Conservation (phyloP, 2,113 vertebrate genomes). For the Sphyrna mokarran region DNA sequence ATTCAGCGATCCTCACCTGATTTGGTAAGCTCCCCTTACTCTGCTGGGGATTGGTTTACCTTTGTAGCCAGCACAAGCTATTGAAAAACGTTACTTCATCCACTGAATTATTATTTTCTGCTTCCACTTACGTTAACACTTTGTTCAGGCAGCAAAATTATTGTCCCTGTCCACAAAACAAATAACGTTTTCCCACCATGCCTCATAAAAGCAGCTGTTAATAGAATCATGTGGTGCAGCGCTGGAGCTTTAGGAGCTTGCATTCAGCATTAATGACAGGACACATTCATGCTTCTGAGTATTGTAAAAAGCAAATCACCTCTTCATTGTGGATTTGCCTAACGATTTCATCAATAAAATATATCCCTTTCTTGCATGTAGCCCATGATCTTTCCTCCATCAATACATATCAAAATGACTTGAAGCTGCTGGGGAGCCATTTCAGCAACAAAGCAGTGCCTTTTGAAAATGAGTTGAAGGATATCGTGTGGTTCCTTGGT, state of each 20-base stretch:
- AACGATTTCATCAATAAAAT: not conserved
- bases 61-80: not conserved
- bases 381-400: not conserved
- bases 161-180: not conserved
- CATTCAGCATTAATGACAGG: not conserved
- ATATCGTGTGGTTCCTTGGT: not conserved
- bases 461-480: not conserved
- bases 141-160: slow-evolving; percentile 23
- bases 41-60: not conserved
- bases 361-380: not conserved
- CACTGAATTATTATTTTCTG: slow-evolving; percentile 10
- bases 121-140: slow-evolving; percentile 11
- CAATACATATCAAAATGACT: not conserved
- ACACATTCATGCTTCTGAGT: slow-evolving; percentile 4
- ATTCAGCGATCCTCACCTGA: not conserved
- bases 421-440: not conserved
- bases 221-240: not conserved
- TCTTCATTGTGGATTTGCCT: not conserved
- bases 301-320: not conserved
- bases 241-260: not conserved
- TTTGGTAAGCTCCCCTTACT: not conserved
- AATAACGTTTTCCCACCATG: not conserved
- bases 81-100: not conserved
- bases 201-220: slow-evolving; percentile 25
- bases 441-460: not conserved